These are phyloP conservation scores for Drosophila nebulosa DNA, from an alignment of 1,140 invertebrate genomes.

Conservation along the genomic window DNA sequence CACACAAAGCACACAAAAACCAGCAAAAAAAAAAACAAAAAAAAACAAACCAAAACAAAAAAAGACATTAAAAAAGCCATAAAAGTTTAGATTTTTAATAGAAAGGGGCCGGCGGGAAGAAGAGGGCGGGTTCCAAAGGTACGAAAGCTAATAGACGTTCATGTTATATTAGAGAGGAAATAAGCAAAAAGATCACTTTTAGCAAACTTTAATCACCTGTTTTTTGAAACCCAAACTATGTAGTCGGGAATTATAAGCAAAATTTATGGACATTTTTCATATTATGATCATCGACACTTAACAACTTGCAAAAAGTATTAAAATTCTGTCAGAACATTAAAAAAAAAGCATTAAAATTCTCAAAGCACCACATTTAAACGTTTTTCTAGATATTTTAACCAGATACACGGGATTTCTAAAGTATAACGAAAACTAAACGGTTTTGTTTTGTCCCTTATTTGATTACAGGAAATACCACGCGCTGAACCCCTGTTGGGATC, in stretches of 20 bases:
- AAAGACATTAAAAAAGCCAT: not conserved
- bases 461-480: constrained; percentile 71
- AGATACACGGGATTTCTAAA: no score
- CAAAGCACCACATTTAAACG: no score
- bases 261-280: not conserved
- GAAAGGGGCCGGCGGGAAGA: no score
- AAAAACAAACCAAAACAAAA: constrained; percentile 14
- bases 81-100: not conserved
- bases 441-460: not conserved
- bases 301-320: not conserved
- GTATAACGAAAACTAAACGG: no score
- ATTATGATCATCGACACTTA: not conserved
- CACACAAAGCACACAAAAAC: constrained; percentile 19
- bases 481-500: constrained; percentile 76
- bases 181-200: not conserved
- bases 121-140: not conserved
- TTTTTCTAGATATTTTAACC: no score
- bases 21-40: constrained; percentile 5
- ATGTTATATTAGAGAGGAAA: not conserved
- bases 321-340: not conserved
- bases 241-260: not conserved
- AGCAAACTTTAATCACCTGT: not conserved
- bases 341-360: not conserved
- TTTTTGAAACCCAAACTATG: not conserved
- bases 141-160: not conserved